Conservation (phyloP, 1,140 invertebrate species). For the Antheraea mylitta region DNA sequence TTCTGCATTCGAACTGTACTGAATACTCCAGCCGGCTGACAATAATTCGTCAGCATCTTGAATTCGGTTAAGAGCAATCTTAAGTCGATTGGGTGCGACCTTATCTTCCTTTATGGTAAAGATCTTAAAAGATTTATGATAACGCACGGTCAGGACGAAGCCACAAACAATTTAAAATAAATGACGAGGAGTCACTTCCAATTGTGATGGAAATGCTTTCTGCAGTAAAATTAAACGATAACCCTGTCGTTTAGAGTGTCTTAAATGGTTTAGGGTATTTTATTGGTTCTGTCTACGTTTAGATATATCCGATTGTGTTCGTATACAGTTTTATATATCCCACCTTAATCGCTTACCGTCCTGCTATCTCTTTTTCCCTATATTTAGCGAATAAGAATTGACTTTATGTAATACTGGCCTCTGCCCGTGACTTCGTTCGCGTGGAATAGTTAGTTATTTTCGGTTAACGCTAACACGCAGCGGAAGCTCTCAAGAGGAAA, state of each 20-base stretch:
- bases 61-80: slow-evolving; percentile 72
- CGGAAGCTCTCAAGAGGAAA: too few relatives aligned
- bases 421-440: too few relatives aligned
- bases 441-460: too few relatives aligned
- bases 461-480: too few relatives aligned
- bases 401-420: too few relatives aligned
- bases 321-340: slow-evolving; percentile 50
- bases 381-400: background rate
- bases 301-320: slow-evolving; percentile 46
- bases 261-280: slow-evolving; percentile 69
- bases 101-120: slow-evolving; percentile 75
- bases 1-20: background rate
- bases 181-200: slow-evolving; percentile 76
- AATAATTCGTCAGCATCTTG: slow-evolving; percentile 63
- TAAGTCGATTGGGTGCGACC: slow-evolving; percentile 72
- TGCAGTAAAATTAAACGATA: slow-evolving; percentile 78
- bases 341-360: slow-evolving; percentile 33
- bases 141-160: slow-evolving; percentile 65
- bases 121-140: slow-evolving; percentile 78
- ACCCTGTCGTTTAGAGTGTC: slow-evolving; percentile 72
- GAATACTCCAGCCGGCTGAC: slow-evolving; percentile 29
- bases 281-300: slow-evolving; percentile 65
- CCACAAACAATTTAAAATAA: slow-evolving; percentile 77
- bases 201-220: slow-evolving; percentile 78
- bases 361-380: background rate